These are phyloP conservation scores for Stenichneumon culpator DNA, from an alignment of 2,888 invertebrate genomes.

Conservation along the genomic window DNA sequence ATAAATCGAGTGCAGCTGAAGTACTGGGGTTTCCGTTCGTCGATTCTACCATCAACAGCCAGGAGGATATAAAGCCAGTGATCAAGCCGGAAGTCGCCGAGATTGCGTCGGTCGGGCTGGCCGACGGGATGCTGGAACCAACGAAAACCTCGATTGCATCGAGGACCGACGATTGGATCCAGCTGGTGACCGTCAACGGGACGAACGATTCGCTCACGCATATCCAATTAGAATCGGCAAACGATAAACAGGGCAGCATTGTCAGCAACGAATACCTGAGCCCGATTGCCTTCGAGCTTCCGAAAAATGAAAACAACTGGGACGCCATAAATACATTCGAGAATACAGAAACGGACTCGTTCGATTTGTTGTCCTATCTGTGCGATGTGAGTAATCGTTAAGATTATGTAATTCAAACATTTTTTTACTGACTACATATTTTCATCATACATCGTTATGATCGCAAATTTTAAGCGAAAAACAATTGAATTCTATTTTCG, in stretches of 20 bases:
- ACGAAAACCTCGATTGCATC: slow-evolving; percentile 65
- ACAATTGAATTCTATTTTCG: background rate
- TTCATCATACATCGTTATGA: background rate
- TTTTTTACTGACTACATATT: background rate
- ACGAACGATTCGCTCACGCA: slow-evolving; percentile 29
- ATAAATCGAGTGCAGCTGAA: slow-evolving; percentile 64
- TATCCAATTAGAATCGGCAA: slow-evolving; percentile 49
- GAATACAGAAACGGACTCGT: slow-evolving; percentile 76
- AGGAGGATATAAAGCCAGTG: slow-evolving; percentile 32
- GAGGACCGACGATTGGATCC: slow-evolving; percentile 70
- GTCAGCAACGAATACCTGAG: slow-evolving; percentile 63
- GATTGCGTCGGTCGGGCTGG: slow-evolving; percentile 56
- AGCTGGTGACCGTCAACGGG: slow-evolving; percentile 56
- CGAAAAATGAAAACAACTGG: slow-evolving; percentile 70
- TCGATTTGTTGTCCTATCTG: slow-evolving; percentile 83
- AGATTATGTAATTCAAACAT: background rate
- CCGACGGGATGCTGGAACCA: slow-evolving; percentile 66
- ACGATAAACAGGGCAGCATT: slow-evolving; percentile 36
- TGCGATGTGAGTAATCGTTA: slow-evolving; percentile 80
- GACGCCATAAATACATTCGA: slow-evolving; percentile 77
- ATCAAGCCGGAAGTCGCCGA: slow-evolving; percentile 62
- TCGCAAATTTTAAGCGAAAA: background rate
- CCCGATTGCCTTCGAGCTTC: slow-evolving; percentile 65
- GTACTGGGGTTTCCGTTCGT: slow-evolving; percentile 55
- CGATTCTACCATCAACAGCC: slow-evolving; percentile 32